phyloP scores from a whole-genome alignment of 2,888 invertebrate species.

The Notodonta ziczac region DNA sequence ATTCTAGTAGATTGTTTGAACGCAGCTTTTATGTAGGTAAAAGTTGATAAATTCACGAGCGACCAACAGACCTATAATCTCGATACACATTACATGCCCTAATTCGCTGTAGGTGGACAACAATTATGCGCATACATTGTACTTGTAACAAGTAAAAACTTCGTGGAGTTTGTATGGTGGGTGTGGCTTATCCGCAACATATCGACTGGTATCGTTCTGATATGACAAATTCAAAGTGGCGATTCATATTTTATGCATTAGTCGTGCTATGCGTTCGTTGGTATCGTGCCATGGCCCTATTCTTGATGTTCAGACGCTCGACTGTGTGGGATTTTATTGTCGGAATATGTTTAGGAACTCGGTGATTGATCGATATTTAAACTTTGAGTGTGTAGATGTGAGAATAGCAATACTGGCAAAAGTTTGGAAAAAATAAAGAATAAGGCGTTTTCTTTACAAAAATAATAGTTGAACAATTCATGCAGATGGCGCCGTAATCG shows the following conservation, averaged over 20 bases:
- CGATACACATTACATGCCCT: constrained; percentile 13
- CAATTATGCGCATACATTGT: constrained; percentile 61
- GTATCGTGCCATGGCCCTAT: constrained; percentile 35
- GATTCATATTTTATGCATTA: constrained; percentile 80
- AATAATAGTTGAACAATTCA: too few species aligned
- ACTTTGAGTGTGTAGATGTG: neutral
- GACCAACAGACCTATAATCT: neutral
- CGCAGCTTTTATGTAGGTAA: constrained; percentile 8
- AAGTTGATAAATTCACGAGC: neutral
- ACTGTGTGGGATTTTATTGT: constrained; percentile 21
- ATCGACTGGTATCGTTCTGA: constrained; percentile 64
- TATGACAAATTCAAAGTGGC: constrained; percentile 76
- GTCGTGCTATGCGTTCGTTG: constrained; percentile 53
- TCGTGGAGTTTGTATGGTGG: constrained; percentile 48
- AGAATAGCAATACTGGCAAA: too few species aligned
- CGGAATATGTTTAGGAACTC: constrained; percentile 12
- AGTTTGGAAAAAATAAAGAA: too few species aligned
- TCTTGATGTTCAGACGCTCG: constrained; percentile 39
- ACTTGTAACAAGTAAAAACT: constrained; percentile 49
- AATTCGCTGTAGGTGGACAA: constrained; percentile 36
- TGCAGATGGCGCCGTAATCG: too few species aligned
- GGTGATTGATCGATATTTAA: neutral
- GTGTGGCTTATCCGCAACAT: constrained; percentile 55
- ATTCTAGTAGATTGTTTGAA: too few species aligned
- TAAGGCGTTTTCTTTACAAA: too few species aligned